Conservation (phyloP, 2,797 vertebrate species). For the Hirundo rustica region DNA sequence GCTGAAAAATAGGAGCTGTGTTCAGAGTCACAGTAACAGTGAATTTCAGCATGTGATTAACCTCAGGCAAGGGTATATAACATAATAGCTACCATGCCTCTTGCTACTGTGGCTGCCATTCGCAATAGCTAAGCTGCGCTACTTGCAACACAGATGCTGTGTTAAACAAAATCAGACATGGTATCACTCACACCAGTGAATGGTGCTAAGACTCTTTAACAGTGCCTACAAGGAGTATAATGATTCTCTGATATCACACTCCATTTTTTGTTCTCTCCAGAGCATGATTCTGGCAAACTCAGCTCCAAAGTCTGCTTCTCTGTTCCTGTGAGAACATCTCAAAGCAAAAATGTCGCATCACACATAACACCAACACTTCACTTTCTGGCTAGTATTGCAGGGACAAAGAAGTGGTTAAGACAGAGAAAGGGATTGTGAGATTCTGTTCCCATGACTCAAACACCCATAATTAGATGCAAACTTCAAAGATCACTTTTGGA, state of each 20-base stretch:
- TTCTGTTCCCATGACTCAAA: neutral
- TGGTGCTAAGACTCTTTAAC: neutral
- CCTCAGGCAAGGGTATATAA: neutral
- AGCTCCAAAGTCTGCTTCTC: neutral
- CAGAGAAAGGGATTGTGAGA: neutral
- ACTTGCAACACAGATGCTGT: neutral
- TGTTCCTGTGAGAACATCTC: conserved; percentile 10
- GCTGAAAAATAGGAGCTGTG: neutral
- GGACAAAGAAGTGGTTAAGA: neutral
- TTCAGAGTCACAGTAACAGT: neutral
- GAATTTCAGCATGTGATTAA: neutral
- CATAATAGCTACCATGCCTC: neutral
- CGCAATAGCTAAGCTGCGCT: neutral
- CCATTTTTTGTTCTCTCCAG: neutral
- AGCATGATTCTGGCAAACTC: neutral
- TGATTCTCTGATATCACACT: neutral
- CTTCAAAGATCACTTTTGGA: neutral
- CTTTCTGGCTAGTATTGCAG: neutral
- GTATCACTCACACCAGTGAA: neutral
- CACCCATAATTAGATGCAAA: neutral
- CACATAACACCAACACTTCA: neutral
- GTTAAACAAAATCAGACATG: conserved; percentile 22
- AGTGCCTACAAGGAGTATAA: neutral
- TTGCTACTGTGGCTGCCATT: neutral
- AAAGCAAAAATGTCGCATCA: neutral